Evolutionary conservation across 2,797 vertebrate genomes (phyloP).

Genomic region (Halcyon chelicuti): DNA sequence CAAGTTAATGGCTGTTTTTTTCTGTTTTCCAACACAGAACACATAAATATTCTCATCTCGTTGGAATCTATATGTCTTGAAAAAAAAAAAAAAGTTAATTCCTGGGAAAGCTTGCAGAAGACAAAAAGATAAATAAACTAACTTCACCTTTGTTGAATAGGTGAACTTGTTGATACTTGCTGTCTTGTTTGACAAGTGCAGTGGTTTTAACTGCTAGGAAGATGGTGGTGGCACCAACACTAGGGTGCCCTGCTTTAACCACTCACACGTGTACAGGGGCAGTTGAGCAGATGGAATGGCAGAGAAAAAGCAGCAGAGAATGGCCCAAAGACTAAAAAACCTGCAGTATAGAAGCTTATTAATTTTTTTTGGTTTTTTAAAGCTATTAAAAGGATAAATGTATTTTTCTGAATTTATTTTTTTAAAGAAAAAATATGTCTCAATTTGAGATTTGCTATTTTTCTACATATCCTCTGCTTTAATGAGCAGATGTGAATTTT

Average conservation of each 20-base stretch:
- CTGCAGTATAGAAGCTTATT: neutral
- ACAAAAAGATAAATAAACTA: neutral
- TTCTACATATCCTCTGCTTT: neutral
- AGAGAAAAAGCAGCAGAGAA: neutral
- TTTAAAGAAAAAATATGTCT: neutral
- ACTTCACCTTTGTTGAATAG: neutral
- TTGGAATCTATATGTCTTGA: neutral
- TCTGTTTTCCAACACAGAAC: neutral
- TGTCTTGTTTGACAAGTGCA: neutral
- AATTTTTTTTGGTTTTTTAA: too few species aligned
- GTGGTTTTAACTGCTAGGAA: neutral
- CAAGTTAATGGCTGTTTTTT: neutral
- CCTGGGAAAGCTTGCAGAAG: neutral
- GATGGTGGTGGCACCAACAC: neutral
- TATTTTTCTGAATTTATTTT: neutral
- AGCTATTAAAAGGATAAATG: neutral
- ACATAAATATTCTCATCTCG: slow-evolving; percentile 8
- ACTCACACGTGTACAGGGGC: neutral
- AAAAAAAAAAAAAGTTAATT: neutral
- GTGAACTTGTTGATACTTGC: neutral
- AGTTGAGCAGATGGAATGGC: neutral
- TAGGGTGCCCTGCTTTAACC: neutral
- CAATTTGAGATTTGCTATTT: neutral
- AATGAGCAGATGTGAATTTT: neutral
- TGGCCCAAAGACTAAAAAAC: neutral